Conservation (phyloP, 2,113 vertebrate genomes). For the Motacilla tschutschensis region DNA sequence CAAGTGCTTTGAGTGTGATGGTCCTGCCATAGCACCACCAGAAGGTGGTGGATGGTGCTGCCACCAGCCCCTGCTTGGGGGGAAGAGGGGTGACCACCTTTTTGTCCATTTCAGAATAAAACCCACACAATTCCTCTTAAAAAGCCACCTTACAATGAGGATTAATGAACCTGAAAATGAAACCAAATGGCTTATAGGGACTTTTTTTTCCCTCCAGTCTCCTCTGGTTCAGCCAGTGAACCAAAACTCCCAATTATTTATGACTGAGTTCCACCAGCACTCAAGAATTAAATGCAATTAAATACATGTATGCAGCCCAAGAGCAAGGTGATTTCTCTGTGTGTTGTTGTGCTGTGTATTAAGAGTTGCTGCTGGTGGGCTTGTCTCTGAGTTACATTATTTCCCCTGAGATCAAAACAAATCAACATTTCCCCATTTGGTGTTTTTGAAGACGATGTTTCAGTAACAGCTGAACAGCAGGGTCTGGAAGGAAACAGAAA, state of each 20-base stretch:
- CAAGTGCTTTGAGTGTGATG: too few relatives aligned
- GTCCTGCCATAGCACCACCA: too few relatives aligned
- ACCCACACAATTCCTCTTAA: neutral
- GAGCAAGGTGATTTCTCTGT: conserved; percentile 39
- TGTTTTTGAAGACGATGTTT: neutral
- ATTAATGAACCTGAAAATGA: neutral
- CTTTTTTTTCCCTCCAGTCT: neutral
- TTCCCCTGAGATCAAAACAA: conserved; percentile 58
- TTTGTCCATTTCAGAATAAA: neutral
- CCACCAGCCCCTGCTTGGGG: too few relatives aligned
- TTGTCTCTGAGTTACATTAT: conserved; percentile 31
- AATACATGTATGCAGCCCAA: neutral
- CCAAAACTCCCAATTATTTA: neutral
- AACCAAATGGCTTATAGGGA: neutral
- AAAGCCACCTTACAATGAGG: neutral
- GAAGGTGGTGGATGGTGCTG: too few relatives aligned
- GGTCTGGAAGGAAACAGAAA: neutral
- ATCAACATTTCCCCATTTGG: neutral
- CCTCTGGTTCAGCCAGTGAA: neutral
- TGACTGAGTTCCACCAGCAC: neutral
- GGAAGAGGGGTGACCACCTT: rapidly evolving
- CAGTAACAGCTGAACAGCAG: conserved; percentile 47
- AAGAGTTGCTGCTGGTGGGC: conserved; percentile 14
- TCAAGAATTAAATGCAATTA: conserved; percentile 54
- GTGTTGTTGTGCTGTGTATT: conserved; percentile 8